Percentiles rank a stretch among this genome's conserved stretches.
phyloP scores from a whole-genome alignment of 1,140 invertebrate species.

The Halictus rubicundus region DNA sequence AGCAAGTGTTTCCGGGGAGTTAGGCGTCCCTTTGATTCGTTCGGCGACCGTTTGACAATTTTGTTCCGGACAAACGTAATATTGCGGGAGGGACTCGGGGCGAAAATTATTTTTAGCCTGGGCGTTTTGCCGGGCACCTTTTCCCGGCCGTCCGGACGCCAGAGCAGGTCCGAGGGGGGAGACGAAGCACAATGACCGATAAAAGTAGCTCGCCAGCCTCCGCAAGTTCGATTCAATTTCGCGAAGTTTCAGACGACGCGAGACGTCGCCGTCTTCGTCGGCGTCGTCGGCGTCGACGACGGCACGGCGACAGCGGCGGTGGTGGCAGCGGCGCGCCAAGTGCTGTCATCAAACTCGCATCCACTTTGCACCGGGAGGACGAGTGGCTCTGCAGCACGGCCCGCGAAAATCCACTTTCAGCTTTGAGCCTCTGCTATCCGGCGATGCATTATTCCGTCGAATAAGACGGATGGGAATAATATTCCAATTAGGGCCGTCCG shows the following conservation, averaged over 20 bases:
- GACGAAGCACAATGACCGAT: constrained; percentile 31
- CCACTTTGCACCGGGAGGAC: constrained; percentile 48
- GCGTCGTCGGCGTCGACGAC: too few species aligned
- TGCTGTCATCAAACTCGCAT: constrained; percentile 51
- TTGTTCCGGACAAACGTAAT: constrained; percentile 10
- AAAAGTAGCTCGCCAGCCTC: constrained; percentile 2
- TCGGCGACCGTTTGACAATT: neutral
- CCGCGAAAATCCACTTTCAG: constrained; percentile 47
- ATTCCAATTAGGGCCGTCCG: constrained; percentile 40
- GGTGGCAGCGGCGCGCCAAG: constrained; percentile 19
- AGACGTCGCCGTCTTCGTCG: neutral
- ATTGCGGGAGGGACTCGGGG: neutral
- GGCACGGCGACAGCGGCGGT: neutral
- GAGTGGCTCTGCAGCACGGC: constrained; percentile 18
- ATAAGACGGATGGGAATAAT: constrained; percentile 30
- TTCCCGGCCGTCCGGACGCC: constrained; percentile 4
- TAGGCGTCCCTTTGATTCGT: too few species aligned
- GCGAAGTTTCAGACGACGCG: constrained; percentile 34
- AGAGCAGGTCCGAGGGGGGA: neutral
- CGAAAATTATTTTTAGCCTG: constrained; percentile 21
- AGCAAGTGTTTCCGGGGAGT: too few species aligned
- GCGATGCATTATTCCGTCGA: constrained; percentile 33
- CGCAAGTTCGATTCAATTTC: constrained; percentile 55
- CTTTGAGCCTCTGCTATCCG: neutral
- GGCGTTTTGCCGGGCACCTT: neutral